Percentiles rank a stretch among this genome's conserved stretches.
phyloP scores from a whole-genome alignment of 1,140 invertebrate species.

The Ceratitis capitata region DNA sequence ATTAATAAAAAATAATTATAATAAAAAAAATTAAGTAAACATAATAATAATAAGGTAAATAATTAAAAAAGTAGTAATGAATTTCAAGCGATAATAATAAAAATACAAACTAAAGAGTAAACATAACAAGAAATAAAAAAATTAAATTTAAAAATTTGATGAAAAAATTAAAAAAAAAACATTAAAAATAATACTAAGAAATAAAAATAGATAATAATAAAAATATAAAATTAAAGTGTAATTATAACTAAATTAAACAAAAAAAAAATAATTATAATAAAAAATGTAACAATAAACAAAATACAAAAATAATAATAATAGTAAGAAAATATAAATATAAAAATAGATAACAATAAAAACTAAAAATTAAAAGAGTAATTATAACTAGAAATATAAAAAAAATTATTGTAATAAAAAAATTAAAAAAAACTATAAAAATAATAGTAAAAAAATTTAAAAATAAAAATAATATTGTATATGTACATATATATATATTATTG shows the following conservation, averaged over 20 bases:
- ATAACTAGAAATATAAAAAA: neutral
- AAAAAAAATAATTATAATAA: too few relatives aligned
- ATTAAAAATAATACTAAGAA: neutral
- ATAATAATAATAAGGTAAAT: too few relatives aligned
- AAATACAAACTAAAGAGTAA: too few relatives aligned
- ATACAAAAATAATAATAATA: neutral
- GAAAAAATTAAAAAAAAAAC: too few relatives aligned
- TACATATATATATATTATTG: neutral
- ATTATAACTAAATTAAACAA: neutral
- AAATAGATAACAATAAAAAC: neutral
- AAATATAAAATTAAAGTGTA: neutral
- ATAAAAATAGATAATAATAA: neutral
- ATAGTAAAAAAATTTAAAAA: neutral
- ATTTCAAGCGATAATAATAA: too few relatives aligned
- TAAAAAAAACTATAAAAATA: neutral
- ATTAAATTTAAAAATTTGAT: too few relatives aligned
- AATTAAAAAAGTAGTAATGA: too few relatives aligned
- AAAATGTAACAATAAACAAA: too few relatives aligned
- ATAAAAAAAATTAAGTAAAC: neutral
- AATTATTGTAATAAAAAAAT: too few relatives aligned
- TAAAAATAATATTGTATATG: neutral
- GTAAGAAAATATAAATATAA: neutral
- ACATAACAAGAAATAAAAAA: too few relatives aligned
- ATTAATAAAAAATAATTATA: neutral
- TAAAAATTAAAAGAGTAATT: neutral